Conservation (phyloP, 2,797 vertebrate species). For the Buphagus erythrorhynchus region DNA sequence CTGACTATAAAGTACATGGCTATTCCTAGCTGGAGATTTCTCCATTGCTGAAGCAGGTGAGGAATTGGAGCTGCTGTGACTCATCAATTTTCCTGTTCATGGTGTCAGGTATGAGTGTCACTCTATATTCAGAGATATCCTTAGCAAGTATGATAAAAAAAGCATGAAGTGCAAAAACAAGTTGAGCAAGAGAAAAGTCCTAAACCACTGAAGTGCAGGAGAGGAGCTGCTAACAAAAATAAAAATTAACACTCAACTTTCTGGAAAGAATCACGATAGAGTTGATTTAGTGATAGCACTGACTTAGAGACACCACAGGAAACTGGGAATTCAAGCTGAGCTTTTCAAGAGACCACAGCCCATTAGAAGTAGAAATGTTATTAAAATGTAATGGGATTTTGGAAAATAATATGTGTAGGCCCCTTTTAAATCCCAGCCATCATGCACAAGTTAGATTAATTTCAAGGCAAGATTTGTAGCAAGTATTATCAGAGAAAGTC, state of each 20-base stretch:
- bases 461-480: neutral
- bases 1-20: neutral
- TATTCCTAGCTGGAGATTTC: neutral
- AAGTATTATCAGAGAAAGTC: neutral
- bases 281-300: neutral
- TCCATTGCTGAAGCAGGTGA: neutral
- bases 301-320: neutral
- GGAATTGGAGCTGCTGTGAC: conserved; percentile 8
- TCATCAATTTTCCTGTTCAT: conserved; percentile 40
- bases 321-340: neutral
- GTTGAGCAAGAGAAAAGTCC: neutral
- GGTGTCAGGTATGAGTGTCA: conserved; percentile 29
- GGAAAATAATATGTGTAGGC: neutral
- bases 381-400: conserved; percentile 6
- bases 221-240: neutral
- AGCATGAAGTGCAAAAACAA: neutral
- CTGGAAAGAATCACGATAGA: neutral
- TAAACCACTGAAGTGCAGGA: neutral
- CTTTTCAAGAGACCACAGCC: neutral
- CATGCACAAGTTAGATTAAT: neutral
- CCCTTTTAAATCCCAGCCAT: neutral
- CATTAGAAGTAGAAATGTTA: neutral
- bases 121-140: neutral
- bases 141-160: conserved; percentile 1
- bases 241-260: neutral